Percentiles rank a stretch among this genome's conserved stretches.
Evolutionary conservation across 2,888 invertebrate species (phyloP).

Genomic region (Melanostoma mellinum): DNA sequence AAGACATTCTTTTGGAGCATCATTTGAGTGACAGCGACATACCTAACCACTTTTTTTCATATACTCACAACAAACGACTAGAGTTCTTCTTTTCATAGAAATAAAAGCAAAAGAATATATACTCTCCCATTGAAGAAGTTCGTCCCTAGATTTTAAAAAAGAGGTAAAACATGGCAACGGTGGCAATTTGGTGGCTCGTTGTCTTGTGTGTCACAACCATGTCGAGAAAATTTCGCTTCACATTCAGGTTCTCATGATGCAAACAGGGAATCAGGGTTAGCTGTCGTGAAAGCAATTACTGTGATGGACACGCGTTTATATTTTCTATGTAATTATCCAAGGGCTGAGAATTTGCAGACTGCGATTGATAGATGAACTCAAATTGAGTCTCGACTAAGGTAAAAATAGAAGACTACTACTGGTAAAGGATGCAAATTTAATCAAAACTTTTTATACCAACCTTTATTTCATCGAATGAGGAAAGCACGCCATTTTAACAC

Average conservation of each 20-base stretch:
- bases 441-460: constrained; percentile 26
- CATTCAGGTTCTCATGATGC: neutral
- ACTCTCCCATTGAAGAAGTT: constrained; percentile 11
- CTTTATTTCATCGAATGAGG: constrained; percentile 27
- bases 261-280: constrained; percentile 6
- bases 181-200: constrained; percentile 15
- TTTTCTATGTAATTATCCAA: constrained; percentile 21
- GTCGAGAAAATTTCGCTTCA: constrained; percentile 18
- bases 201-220: constrained; percentile 22
- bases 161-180: constrained; percentile 11
- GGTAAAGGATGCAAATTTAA: constrained; percentile 46
- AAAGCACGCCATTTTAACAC: constrained; percentile 30
- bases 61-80: too few relatives aligned
- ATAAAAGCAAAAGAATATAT: neutral
- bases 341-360: constrained; percentile 8
- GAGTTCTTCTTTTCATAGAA: neutral
- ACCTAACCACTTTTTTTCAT: too few relatives aligned
- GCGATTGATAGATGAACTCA: constrained; percentile 32
- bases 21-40: neutral
- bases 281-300: constrained; percentile 63
- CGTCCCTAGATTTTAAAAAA: neutral
- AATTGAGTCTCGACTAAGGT: neutral
- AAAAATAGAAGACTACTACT: neutral
- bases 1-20: neutral
- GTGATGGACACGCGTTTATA: constrained; percentile 42